These are phyloP conservation scores for Phortica variegata DNA, from an alignment of 1,140 invertebrate genomes.

Conservation along the genomic window DNA sequence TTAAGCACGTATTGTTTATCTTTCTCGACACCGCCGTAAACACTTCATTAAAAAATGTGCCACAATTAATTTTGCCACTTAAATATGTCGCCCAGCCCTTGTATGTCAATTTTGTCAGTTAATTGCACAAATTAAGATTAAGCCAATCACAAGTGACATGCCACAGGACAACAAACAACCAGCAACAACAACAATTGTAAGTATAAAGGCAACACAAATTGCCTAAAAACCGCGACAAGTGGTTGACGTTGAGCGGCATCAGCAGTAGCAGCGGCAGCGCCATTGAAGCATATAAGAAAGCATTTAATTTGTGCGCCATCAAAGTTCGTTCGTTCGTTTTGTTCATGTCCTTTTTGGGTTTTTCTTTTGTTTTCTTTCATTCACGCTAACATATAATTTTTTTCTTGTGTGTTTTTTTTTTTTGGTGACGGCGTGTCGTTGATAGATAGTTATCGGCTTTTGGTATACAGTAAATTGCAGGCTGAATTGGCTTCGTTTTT, in stretches of 20 bases:
- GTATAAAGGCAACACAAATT: slow-evolving; percentile 18
- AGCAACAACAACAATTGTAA: too few relatives aligned
- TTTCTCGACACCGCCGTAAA: too few relatives aligned
- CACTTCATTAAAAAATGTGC: too few relatives aligned
- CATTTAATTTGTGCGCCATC: slow-evolving; percentile 52
- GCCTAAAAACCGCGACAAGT: slow-evolving; percentile 52
- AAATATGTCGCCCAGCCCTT: too few relatives aligned
- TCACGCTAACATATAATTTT: too few relatives aligned
- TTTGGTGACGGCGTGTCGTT: background rate
- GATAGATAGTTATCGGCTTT: slow-evolving; percentile 30
- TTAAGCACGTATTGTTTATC: too few relatives aligned
- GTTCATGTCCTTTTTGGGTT: slow-evolving; percentile 1
- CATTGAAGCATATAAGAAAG: slow-evolving; percentile 51
- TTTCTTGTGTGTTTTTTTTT: slow-evolving; percentile 1
- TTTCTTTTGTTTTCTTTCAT: background rate
- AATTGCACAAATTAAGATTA: slow-evolving; percentile 35
- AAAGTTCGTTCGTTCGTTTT: slow-evolving; percentile 24
- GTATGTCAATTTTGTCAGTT: slow-evolving; percentile 17
- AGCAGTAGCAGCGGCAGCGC: slow-evolving; percentile 15
- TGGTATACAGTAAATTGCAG: slow-evolving; percentile 53
- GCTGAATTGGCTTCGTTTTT: too few relatives aligned
- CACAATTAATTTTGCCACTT: too few relatives aligned
- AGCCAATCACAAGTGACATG: slow-evolving; percentile 51
- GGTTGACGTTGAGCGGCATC: slow-evolving; percentile 25
- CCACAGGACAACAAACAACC: too few relatives aligned